Evolutionary conservation across 2,797 vertebrate species (phyloP), one percentile per base, ranked within the genome.

Genomic region (Phoeniculus purpureus): DNA sequence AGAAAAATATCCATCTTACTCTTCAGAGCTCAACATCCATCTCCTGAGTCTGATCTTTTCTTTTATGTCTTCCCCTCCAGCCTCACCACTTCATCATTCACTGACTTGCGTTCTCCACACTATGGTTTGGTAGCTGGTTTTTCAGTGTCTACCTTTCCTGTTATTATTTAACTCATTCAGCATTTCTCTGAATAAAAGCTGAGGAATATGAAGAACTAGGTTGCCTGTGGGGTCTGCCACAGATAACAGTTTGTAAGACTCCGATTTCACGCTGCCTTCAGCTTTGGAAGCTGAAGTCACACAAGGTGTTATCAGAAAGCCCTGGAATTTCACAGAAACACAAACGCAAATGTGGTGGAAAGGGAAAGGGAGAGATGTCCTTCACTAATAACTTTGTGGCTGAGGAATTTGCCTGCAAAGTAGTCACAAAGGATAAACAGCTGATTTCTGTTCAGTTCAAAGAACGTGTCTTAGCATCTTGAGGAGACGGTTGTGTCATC

Each of bases 381-480:
- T 78, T 81, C 7, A 10, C 51, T 77, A 89, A 73, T 61, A 65
- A 70, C 77, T 66, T 21, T 26, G 26, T 21, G 72, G 73, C 64
- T 2, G 47, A 81, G 72, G 74, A 73, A 79, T 88, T 50, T 70
- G 85, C 66, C 75, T 72, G n/a, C 82, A 45, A 66, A 93, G 68
- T 67, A 67, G 31, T 48, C 34, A 80, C 37, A 48, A 82, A 60
- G 58, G 67, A 93, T 54, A 71, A 90, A 94, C 59, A 81, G 81
- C 82, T 75, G 3, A 87, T 50, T 91, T 60, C 52, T 32, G 56
- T 7, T 64, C 50, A 9, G 77, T 45, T 80, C 62, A 47, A 94
- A 88, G 72, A 67, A 81, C 4, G 19, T 10, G 22, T 40, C 67
- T 86, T 70, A 89, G 78, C 71, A 75, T 92, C 90, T 74, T 78